Percentiles rank a stretch among this genome's conserved stretches.
Conservation (phyloP, 2,888 invertebrate genomes). For the Ptilodon capucinus region DNA sequence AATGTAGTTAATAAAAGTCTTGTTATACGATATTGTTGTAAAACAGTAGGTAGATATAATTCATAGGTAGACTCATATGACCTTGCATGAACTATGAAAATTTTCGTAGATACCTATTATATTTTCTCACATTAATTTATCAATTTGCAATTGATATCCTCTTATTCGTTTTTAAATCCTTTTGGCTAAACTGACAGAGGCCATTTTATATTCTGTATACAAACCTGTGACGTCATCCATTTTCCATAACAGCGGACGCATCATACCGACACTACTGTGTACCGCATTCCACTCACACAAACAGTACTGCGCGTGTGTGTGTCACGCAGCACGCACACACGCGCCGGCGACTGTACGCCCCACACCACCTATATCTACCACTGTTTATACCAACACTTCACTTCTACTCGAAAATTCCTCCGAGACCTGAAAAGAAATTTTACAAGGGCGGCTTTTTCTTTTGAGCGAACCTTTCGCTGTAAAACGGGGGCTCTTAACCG, state of each 20-base stretch:
- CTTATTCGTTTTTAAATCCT: not conserved
- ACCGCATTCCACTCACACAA: conserved; percentile 59
- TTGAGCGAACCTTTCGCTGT: conserved; percentile 65
- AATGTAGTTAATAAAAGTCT: not conserved
- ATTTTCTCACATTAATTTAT: too few species aligned
- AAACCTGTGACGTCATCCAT: conserved; percentile 49
- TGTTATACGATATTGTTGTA: too few species aligned
- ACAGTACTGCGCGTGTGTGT: conserved; percentile 35
- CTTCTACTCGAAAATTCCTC: conserved; percentile 58
- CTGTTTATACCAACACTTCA: conserved; percentile 47
- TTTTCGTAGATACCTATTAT: too few species aligned
- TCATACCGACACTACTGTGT: conserved; percentile 41
- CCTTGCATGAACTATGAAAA: too few species aligned
- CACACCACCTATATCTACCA: conserved; percentile 50
- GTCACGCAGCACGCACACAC: conserved; percentile 64
- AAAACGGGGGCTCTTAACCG: conserved; percentile 62
- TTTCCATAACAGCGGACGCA: conserved; percentile 41
- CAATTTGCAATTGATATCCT: not conserved
- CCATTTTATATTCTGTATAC: conserved; percentile 20
- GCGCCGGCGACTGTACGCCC: conserved; percentile 50
- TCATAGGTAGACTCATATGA: too few species aligned
- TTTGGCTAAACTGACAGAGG: not conserved
- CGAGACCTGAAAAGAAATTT: conserved; percentile 75
- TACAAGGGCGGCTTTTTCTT: conserved; percentile 73
- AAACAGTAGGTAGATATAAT: too few species aligned